Evolutionary conservation across 2,797 vertebrate genomes (phyloP), one percentile per base, ranked within the genome.

Genomic region (Hydrophis major): DNA sequence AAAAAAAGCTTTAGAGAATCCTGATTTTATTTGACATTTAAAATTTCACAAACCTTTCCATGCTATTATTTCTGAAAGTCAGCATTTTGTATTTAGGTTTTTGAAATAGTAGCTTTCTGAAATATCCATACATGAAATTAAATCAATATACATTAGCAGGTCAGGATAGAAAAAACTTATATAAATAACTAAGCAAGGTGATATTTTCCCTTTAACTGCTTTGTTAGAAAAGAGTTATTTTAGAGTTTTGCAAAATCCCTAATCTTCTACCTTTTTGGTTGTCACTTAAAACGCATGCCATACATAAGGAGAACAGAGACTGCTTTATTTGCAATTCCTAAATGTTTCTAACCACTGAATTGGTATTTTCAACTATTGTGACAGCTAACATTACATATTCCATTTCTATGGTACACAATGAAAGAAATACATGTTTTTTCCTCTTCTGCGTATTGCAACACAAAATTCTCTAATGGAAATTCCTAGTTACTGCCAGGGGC

Each of bases 131-230:
- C 4, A 57, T 83, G 18, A 37, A 83, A 88, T 88, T 37, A 60
- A 87, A 63, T 11, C 28, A 42, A 87, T 87, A 87, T 53, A 10
- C 78, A 47, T 25, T 47, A 47, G 78, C 20, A 83, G 10, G 22
- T 47, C 78, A 83, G 78, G 42, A 47, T 12, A 83, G 10, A 83
- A 83, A 83, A 83, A 83, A 47, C 4, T 12, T 83, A 74, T 25
- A 47, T 83, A 47, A 47, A 47, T 47, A 78, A 42, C 7, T 74
- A 37, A 74, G 13, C 32, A 74, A 37, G 32, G 69, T 32, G n/a
- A 74, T 55, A 6, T 91, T 88, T 95, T 96, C 60, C 91, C 93
- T 56, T 86, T 92, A 93, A 32, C 12, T 55, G 3, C 89, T 3
- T 57, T 13, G 2, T 14, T 90, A 78, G 88, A 92, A 95, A 95